phyloP scores from a whole-genome alignment of 2,888 invertebrate species.

The Caenorhabditis doughertyi region DNA sequence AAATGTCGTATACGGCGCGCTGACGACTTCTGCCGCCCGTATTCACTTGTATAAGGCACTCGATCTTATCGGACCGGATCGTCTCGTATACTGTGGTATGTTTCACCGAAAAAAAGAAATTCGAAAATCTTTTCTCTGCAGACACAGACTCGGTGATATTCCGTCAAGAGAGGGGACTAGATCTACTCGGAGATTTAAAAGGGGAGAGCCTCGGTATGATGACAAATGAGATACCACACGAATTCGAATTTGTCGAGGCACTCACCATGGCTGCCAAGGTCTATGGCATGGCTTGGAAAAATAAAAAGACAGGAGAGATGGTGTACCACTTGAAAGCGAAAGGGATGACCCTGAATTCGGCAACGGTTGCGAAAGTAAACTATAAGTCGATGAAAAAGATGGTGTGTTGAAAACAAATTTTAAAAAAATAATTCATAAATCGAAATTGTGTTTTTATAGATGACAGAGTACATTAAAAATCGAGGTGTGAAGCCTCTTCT shows the following conservation, averaged over 20 bases:
- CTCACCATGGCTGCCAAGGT: slow-evolving; percentile 11
- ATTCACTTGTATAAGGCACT: not conserved
- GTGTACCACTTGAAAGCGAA: slow-evolving; percentile 8
- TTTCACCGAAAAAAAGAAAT: too few species aligned
- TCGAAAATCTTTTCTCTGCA: too few species aligned
- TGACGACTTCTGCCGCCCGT: slow-evolving; percentile 18
- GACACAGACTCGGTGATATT: slow-evolving; percentile 17
- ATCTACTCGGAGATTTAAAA: not conserved
- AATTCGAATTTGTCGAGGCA: not conserved
- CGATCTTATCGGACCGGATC: not conserved
- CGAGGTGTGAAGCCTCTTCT: too few species aligned
- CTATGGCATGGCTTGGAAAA: too few species aligned
- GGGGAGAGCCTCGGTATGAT: not conserved
- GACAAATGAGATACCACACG: not conserved
- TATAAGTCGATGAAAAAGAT: not conserved
- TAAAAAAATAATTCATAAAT: too few species aligned
- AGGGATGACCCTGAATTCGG: slow-evolving; percentile 3
- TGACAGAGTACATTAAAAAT: too few species aligned
- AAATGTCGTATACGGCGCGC: slow-evolving; percentile 6
- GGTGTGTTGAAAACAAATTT: too few species aligned
- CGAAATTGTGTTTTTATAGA: too few species aligned
- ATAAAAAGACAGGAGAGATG: not conserved
- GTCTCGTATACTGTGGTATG: slow-evolving; percentile 16
- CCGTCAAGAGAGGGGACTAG: not conserved
- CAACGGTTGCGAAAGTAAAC: not conserved